Conservation (phyloP, 1,140 invertebrate genomes). For the Bombus waltoni region DNA sequence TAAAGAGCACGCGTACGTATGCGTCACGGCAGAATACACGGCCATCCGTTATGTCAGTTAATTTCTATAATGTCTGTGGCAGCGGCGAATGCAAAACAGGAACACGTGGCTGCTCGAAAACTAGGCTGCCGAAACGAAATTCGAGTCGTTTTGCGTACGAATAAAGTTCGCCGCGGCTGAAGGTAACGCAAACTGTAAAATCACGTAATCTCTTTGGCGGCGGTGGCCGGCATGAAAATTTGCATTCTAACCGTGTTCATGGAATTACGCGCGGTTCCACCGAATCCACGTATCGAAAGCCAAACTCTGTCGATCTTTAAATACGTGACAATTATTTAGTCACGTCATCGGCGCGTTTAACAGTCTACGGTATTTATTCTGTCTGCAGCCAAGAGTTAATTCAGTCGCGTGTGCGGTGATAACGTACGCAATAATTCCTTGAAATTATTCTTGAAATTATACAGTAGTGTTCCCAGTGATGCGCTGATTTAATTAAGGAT, state of each 20-base stretch:
- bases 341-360: neutral
- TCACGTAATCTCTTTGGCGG: constrained; percentile 29
- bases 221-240: constrained; percentile 3
- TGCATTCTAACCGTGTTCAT: constrained; percentile 30
- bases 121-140: constrained; percentile 17
- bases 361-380: neutral
- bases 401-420: no score
- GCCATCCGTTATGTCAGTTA: constrained; percentile 33
- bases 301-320: constrained; percentile 16
- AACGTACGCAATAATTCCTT: neutral
- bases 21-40: neutral
- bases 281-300: constrained; percentile 31
- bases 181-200: constrained; percentile 26
- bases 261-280: constrained; percentile 22
- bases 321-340: constrained; percentile 29
- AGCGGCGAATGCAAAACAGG: constrained; percentile 22
- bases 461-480: no score
- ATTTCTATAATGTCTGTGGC: constrained; percentile 38
- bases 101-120: neutral
- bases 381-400: neutral
- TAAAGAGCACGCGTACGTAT: neutral
- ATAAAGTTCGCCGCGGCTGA: constrained; percentile 18
- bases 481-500: neutral
- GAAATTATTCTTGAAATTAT: neutral
- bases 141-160: neutral